phyloP scores from a whole-genome alignment of 2,797 vertebrate genomes.

The Sebastes reedi region DNA sequence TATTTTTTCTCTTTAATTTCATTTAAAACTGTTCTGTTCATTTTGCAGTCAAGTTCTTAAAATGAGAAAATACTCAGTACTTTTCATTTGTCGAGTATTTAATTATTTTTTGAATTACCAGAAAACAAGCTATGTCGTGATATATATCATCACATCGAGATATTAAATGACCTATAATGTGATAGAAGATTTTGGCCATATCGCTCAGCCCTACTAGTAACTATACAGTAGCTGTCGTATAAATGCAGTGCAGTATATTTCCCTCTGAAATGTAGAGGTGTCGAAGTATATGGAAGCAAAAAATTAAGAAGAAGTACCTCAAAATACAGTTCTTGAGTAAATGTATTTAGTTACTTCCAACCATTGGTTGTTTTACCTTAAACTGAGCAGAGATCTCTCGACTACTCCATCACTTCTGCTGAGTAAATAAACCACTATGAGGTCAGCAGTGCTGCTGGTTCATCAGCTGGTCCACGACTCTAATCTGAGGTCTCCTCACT shows the following conservation, averaged over 20 bases:
- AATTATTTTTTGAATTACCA: too few relatives aligned
- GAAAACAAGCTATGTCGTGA: too few relatives aligned
- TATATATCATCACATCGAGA: too few relatives aligned
- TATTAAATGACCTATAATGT: too few relatives aligned
- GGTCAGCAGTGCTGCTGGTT: conserved; percentile 17
- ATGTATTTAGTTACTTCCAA: not conserved
- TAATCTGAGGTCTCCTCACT: conserved; percentile 9
- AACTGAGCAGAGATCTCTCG: not conserved
- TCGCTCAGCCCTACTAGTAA: not conserved
- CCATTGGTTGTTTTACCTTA: not conserved
- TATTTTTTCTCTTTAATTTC: too few relatives aligned
- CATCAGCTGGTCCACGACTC: conserved; percentile 8
- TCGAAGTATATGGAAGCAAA: not conserved
- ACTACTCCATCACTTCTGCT: conserved; percentile 17
- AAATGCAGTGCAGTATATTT: too few relatives aligned
- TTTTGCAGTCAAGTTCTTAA: too few relatives aligned
- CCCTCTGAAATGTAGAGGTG: not conserved
- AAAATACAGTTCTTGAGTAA: not conserved
- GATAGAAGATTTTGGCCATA: too few relatives aligned
- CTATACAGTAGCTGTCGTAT: too few relatives aligned
- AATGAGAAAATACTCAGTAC: too few relatives aligned
- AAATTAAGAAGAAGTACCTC: not conserved
- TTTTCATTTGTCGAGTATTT: too few relatives aligned
- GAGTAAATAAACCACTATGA: conserved; percentile 42
- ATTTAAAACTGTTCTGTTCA: too few relatives aligned